Conservation (phyloP, 1,140 invertebrate genomes). For the Zaprionus vittiger region DNA sequence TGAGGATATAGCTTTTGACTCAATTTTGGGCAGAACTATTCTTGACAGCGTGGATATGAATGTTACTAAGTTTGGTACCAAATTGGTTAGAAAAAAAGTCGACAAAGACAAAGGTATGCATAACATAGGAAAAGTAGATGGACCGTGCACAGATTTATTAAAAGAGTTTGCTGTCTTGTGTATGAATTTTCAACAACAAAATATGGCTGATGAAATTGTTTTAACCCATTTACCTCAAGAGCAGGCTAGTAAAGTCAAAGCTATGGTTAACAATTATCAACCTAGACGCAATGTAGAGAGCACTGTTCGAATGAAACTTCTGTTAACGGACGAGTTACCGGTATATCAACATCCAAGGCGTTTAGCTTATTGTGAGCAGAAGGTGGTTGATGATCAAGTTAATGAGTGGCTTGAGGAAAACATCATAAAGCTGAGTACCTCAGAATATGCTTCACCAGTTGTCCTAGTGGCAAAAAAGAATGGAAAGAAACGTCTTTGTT, state of each 20-base stretch:
- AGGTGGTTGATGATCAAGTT: not conserved
- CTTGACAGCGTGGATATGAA: constrained; percentile 8
- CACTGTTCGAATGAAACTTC: constrained; percentile 39
- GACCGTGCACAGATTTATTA: too few species aligned
- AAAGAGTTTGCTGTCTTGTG: not conserved
- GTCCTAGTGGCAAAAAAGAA: not conserved
- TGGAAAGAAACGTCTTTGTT: not conserved
- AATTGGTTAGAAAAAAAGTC: not conserved
- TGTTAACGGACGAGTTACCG: constrained; percentile 48
- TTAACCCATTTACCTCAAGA: not conserved
- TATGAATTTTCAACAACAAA: not conserved
- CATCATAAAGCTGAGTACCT: not conserved
- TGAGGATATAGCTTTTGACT: constrained; percentile 25
- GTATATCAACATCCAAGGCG: constrained; percentile 65
- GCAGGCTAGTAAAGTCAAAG: not conserved
- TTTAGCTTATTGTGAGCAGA: constrained; percentile 41
- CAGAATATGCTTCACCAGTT: constrained; percentile 10
- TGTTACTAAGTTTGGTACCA: not conserved
- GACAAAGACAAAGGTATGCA: too few species aligned
- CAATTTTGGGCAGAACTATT: constrained; percentile 28
- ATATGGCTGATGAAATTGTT: not conserved
- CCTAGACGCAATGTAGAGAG: not conserved
- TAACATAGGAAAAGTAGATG: not conserved
- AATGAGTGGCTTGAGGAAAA: constrained; percentile 57
- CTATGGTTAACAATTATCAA: constrained; percentile 3